Evolutionary conservation across 2,888 invertebrate species (phyloP), one percentile per base, ranked within the genome.

Genomic region (Slavum lentiscoides): DNA sequence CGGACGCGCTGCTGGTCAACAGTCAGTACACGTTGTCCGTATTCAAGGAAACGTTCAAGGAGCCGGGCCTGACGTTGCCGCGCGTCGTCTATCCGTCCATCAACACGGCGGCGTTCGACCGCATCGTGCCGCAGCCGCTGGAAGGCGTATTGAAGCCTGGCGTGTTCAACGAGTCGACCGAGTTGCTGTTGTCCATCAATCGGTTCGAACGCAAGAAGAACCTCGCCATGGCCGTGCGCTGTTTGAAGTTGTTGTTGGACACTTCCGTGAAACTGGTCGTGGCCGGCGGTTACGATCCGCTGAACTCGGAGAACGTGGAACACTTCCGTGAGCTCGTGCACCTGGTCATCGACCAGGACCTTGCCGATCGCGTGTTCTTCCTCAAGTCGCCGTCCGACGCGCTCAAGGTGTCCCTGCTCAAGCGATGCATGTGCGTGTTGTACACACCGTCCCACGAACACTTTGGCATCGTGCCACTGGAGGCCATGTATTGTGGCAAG

Each of bases 391-490:
- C 97, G 0, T 91, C 91, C 72, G 97, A 98, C 86, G 87, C 89
- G 62, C 90, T 92, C 80, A 99, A 99, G 87, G 89, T 93, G 9
- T 90, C 92, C 19, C 87, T 99, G 30, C 88, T 99, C n/a, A 88
- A 90, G 58, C 88, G 91, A 81, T 92, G 94, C 84, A 90, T 91
- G 77, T 93, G 94, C 83, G 88, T 99, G 30, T 86, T 99, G 37
- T 99, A 99, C 86, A 99, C 99, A 11, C 99, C 99, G 2, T 91
- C 93, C 4, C 94, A 94, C 86, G 99, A 99, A 87, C 99, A 99
- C 88, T 99, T 99, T 88, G 99, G 99, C 8, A 99, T 99, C 85
- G 99, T 99, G 13, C 99, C 99, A 0, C 88, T 99, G 76, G 99
- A 99, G 89, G 97, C 98, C 0, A 99, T 99, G 99, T 95, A 95